Evolutionary conservation across 2,888 invertebrate genomes (phyloP).

Genomic region (Odontocolon sp.): DNA sequence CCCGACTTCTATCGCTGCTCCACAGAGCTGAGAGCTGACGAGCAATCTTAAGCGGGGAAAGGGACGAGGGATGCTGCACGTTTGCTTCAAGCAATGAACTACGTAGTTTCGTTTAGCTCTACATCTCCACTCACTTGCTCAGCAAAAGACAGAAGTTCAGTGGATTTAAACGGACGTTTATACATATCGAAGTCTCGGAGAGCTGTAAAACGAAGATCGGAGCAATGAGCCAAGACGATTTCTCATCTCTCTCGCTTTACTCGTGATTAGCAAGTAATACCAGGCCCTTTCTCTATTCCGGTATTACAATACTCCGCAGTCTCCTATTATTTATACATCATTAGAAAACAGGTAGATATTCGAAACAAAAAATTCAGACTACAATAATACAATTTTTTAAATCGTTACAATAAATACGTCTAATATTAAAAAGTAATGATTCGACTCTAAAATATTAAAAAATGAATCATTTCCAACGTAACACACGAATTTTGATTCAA

Average conservation of each 20-base stretch:
- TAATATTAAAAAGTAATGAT: no score
- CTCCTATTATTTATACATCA: no score
- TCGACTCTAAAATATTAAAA: no score
- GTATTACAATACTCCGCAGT: no score
- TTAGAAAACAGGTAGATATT: no score
- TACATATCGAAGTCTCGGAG: background rate
- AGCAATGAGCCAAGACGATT: constrained; percentile 62
- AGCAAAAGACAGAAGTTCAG: background rate
- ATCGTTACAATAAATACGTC: no score
- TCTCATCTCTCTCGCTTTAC: constrained; percentile 13
- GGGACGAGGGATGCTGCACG: background rate
- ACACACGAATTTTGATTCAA: no score
- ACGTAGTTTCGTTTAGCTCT: background rate
- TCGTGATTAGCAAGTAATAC: constrained; percentile 26
- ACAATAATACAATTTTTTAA: no score
- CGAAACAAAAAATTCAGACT: no score
- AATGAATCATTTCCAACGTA: no score
- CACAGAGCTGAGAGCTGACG: no score
- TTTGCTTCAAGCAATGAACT: background rate
- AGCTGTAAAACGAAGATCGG: constrained; percentile 64
- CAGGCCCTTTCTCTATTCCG: constrained; percentile 15
- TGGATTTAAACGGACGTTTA: background rate
- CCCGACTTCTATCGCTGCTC: constrained; percentile 20
- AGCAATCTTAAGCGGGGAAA: background rate
- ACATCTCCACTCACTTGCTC: background rate